Base-by-base conservation (phyloP, 2,888 invertebrate genomes). In the Eledona agricola region DNA sequence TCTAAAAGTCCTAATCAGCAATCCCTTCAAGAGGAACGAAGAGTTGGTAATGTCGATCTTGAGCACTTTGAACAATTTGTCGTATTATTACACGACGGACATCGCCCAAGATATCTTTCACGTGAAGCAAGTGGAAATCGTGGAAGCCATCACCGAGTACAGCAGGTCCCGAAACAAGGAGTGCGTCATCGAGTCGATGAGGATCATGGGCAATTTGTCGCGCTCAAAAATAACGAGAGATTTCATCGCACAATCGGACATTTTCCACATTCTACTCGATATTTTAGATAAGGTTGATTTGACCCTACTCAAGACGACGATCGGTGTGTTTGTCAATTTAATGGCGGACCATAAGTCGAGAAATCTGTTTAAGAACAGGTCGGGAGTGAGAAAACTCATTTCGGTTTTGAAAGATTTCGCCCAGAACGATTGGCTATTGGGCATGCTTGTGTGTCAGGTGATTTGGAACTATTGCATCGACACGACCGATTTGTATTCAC, bases 181-280 rank as follows among this genome's bases (percentile, higher is more conserved):
- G 50, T 80, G 80, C 37, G 74, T 83, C 20, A 75, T 81, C 58
- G 93, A 93, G 78, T 85, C 89, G 12, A 86, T 88, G 64, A 80
- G 93, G 55, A 92, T 92, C 43, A 82, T 91, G 59, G 93, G 92
- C 16, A 93, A 93, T 77, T 77, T 93, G 59, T 89, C 92, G 1
- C 80, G 92, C 25, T 86, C 87, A 12, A 80, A 82, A 71, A 74
- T 79, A 54, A 83, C 86, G 0, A 75, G 88, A 52, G 82, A 83
- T 50, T 83, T 82, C 58, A 80, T 91, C 50, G 82, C 87, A 57
- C 80, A 85, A 31, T 81, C 86, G 15, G 87, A 88, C 57, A 86
- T 84, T 1, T 76, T 89, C 16, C 77, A 80, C 28, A 70, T 78
- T 13, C 78, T 88, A 2, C 79, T 84, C 12, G 80, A 82, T 6